Conservation (phyloP, 2,888 invertebrate genomes). For the Latrodectus hesperus region DNA sequence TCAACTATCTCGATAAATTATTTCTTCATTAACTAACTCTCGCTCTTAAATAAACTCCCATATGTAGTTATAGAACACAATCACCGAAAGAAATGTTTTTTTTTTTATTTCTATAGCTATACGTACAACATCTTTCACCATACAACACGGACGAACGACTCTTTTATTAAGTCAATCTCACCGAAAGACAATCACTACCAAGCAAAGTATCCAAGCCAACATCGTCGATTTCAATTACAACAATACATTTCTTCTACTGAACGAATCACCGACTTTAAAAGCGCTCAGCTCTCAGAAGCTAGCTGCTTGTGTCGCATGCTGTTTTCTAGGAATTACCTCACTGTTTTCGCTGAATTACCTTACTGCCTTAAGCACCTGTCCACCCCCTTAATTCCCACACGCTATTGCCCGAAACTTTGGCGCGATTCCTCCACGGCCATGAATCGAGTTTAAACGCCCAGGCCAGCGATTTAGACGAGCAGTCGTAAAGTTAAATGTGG, state of each 20-base stretch:
- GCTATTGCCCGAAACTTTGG: constrained; percentile 3
- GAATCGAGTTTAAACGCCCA: constrained; percentile 24
- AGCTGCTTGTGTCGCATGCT: neutral
- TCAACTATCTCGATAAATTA: no score
- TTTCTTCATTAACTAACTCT: no score
- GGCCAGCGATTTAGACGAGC: constrained; percentile 32
- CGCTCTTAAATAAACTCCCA: no score
- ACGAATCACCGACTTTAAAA: neutral
- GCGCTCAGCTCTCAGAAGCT: neutral
- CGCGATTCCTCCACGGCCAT: neutral
- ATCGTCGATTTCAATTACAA: constrained; percentile 57
- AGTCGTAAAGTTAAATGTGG: constrained; percentile 26
- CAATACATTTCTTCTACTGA: neutral
- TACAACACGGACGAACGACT: no score
- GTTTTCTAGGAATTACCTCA: neutral
- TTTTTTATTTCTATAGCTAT: no score
- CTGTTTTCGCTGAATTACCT: neutral
- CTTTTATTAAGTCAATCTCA: no score
- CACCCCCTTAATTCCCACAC: neutral
- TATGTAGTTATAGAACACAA: no score
- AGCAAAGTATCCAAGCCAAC: neutral
- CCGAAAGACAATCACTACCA: no score
- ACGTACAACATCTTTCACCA: neutral
- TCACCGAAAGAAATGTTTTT: no score
- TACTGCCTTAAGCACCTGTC: constrained; percentile 32